Percentiles rank a stretch among this genome's conserved stretches.
These are phyloP conservation scores for zebrafish (Danio rerio) DNA, from an alignment of 2,113 vertebrate genomes.

Conservation along the genomic window DNA sequence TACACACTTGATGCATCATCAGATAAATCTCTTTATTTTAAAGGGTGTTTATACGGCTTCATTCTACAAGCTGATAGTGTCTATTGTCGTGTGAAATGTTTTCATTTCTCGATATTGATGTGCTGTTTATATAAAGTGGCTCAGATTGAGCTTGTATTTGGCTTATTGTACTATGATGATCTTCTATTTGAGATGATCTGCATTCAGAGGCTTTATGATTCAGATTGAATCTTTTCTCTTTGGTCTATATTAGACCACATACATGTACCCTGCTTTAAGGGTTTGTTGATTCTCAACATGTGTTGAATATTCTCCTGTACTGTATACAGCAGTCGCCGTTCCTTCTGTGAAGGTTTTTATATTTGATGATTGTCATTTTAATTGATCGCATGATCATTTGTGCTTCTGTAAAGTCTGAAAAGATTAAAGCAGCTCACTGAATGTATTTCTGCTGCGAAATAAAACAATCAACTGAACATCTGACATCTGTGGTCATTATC, in stretches of 20 bases:
- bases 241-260: constrained; percentile 10
- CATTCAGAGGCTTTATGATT: background rate
- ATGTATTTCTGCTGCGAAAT: constrained; percentile 37
- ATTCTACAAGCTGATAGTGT: background rate
- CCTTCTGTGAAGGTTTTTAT: background rate
- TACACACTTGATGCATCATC: background rate
- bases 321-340: background rate
- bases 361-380: background rate
- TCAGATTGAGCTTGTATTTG: background rate
- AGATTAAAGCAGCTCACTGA: constrained; percentile 6
- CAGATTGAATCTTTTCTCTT: background rate
- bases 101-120: constrained; percentile 11
- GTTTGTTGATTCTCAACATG: background rate
- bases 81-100: background rate
- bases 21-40: background rate
- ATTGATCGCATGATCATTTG: constrained; percentile 23
- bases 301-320: background rate
- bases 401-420: constrained; percentile 4
- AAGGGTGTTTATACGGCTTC: background rate
- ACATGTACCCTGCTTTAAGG: background rate
- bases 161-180: no score
- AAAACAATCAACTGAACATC: constrained; percentile 25
- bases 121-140: background rate
- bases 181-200: background rate
- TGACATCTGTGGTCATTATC: background rate